Evolutionary conservation across 64 coral and sea anemone species (phyloP), one percentile per base, ranked within the genome.

Genomic region (Exaiptasia diaphana): DNA sequence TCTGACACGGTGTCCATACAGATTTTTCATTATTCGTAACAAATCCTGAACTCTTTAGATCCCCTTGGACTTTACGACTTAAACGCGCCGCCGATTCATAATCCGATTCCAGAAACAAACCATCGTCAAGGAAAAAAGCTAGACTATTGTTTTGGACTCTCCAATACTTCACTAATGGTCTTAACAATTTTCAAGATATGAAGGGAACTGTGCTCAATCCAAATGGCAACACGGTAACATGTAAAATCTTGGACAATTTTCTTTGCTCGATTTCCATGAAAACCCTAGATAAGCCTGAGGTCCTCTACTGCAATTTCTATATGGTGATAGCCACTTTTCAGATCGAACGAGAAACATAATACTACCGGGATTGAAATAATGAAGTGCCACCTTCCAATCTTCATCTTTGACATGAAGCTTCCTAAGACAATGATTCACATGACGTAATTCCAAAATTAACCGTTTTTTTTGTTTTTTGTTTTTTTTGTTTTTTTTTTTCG

Each of bases 381-480:
- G 6, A 3, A 79, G n/a, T 1, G 59, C 53, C 21, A 40, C 32
- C 50, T 75, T 79, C 64, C 64, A 77, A 41, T 78, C 83, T 46
- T 87, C 83, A 27, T 76, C 76, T 24, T 77, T 87, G 17, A 49
- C 55, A 6, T 56, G 32, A 27, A 74, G 46, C 32, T 75, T 63
- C 22, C 30, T 18, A 38, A 85, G 56, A 49, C 12, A 75, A 42
- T 64, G 53, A 41, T 75, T 76, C 1, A 86, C 68, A 4, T 85
- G 38, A 22, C 82, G 18, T 63, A 74, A 44, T 23, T 85, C 69
- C 9, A 74, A 57, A 35, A n/a, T n/a, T n/a, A n/a, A n/a, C n/a
- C n/a, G n/a, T n/a, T n/a, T n/a, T n/a, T n/a, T n/a, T n/a, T n/a
- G n/a, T n/a, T n/a, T n/a, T n/a, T n/a, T n/a, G n/a, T n/a, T n/a